Base-by-base conservation (phyloP, 2,797 vertebrate genomes). In the Girardinus metallicus region DNA sequence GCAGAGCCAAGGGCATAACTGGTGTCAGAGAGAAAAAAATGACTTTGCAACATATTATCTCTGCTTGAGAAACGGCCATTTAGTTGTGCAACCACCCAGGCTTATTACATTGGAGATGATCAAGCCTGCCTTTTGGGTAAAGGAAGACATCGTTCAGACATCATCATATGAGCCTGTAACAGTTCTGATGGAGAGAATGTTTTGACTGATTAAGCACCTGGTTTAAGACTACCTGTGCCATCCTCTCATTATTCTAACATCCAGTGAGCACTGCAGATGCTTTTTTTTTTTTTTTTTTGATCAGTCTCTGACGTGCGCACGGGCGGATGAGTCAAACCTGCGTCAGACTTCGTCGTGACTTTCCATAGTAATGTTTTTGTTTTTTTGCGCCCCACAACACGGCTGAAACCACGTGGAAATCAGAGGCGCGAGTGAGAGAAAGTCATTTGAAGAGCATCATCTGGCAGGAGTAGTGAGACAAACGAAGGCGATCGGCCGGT, bases 301-400 rank as follows among this genome's bases (percentile, higher is more conserved):
- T 78, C 83, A 73, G 72, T 80, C 85, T 80, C 85, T 96, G 95
- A 96, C 95, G 96, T 95, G 75, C 21, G 80, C 86, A 83, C 81
- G 90, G 85, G 82, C 78, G 66, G 82, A 90, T 96, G 95, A 95
- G 90, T 96, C 95, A 95, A 94, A 94, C 94, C 89, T 95, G 94
- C 94, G 95, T 94, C 94, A 95, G 88, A 90, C 91, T 31, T 80
- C 81, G 90, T 95, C 93, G 94, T 95, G 95, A 94, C 91, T 93
- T 84, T 46, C 93, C 93, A 93, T 95, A 94, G 94, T 95, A 92
- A 92, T 92, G 75, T 80, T 47, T 83, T 89, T 82, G 75, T 78
- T 51, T 51, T 6, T 16, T 18, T 88, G 80, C 21, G 7, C 55
- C 82, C 76, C 77, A 89, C 80, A 91, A 88, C 91, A 86, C 80